Percentiles rank a stretch among this genome's conserved stretches.
Conservation (phyloP, 2,113 vertebrate species). For the Phasianus colchicus region DNA sequence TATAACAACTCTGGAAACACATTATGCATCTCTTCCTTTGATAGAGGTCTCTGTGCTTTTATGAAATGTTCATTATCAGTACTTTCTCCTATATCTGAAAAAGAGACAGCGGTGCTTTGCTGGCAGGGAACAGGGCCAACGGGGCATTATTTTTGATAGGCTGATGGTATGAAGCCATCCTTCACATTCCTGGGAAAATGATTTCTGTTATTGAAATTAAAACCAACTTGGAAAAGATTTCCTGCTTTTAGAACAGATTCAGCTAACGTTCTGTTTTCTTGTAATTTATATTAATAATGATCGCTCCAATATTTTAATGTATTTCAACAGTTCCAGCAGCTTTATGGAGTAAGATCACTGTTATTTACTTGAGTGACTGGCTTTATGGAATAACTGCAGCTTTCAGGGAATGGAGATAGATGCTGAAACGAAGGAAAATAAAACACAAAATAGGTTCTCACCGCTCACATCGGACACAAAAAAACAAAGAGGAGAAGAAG, state of each 20-base stretch:
- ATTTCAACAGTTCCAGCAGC: conserved; percentile 73
- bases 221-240: not conserved
- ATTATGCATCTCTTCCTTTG: conserved; percentile 33
- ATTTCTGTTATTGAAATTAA: conserved; percentile 45
- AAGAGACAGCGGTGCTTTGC: not conserved
- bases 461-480: not conserved
- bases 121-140: not conserved
- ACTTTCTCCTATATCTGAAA: not conserved
- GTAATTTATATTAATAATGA: conserved; percentile 55
- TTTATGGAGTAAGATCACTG: conserved; percentile 70
- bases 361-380: conserved; percentile 69
- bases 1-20: conserved; percentile 4
- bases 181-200: conserved; percentile 4
- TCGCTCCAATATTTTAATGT: conserved; percentile 67
- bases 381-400: conserved; percentile 62
- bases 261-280: conserved; percentile 51
- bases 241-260: conserved; percentile 16
- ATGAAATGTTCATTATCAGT: conserved; percentile 49
- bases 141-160: not conserved
- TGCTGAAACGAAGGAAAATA: conserved; percentile 52
- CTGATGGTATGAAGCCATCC: conserved; percentile 37
- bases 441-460: not conserved
- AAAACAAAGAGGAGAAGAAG: not conserved
- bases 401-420: conserved; percentile 58
- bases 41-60: conserved; percentile 18